These are phyloP conservation scores for Calephelis nemesis DNA, from an alignment of 1,140 invertebrate species.

Conservation along the genomic window DNA sequence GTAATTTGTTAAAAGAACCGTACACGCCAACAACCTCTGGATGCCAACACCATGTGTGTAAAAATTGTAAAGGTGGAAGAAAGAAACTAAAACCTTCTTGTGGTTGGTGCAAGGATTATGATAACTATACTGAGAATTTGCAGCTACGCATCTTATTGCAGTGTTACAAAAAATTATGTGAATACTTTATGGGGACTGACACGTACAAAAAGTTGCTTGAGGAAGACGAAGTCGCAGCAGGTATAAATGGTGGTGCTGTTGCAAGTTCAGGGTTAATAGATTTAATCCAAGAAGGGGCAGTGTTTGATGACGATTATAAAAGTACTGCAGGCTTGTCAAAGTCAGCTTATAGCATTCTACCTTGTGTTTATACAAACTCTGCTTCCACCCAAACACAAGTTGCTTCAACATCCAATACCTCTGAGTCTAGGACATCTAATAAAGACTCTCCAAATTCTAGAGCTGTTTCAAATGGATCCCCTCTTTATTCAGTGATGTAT, in stretches of 20 bases:
- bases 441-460: constrained; percentile 77
- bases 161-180: constrained; percentile 93
- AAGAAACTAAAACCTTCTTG: constrained; percentile 92
- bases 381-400: constrained; percentile 83
- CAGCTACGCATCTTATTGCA: constrained; percentile 89
- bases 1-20: constrained; percentile 89
- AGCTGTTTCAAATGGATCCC: constrained; percentile 83
- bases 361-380: constrained; percentile 86
- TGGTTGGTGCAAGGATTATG: constrained; percentile 91
- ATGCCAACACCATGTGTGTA: constrained; percentile 94
- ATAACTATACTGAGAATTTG: constrained; percentile 90
- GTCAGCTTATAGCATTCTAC: constrained; percentile 86
- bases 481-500: constrained; percentile 89
- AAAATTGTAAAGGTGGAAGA: constrained; percentile 88
- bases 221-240: constrained; percentile 71
- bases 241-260: constrained; percentile 70
- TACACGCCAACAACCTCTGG: constrained; percentile 88
- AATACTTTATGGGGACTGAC: constrained; percentile 86
- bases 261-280: constrained; percentile 83
- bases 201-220: constrained; percentile 83
- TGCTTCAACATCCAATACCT: constrained; percentile 58
- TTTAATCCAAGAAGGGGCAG: constrained; percentile 88
- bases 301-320: constrained; percentile 88
- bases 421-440: constrained; percentile 56
- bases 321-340: constrained; percentile 84